These are phyloP conservation scores for Diogma glabrata DNA, from an alignment of 2,888 invertebrate genomes.

Conservation along the genomic window DNA sequence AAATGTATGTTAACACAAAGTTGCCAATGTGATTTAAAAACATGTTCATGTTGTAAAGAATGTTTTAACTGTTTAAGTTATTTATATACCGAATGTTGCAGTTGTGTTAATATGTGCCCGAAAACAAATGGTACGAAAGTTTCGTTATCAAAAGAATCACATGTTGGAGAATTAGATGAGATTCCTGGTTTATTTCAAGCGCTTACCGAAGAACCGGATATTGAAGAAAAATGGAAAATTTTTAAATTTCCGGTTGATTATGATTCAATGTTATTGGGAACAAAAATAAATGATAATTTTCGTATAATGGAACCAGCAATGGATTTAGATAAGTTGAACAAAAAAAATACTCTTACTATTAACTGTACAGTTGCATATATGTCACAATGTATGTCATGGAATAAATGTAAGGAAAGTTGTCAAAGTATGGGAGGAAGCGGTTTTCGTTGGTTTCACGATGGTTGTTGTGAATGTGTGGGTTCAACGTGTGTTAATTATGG, in stretches of 20 bases:
- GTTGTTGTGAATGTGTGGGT: conserved; percentile 89
- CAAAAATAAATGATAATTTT: conserved; percentile 54
- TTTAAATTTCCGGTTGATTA: conserved; percentile 69
- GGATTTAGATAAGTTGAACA: conserved; percentile 41
- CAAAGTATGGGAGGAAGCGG: conserved; percentile 35
- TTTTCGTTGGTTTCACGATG: conserved; percentile 82
- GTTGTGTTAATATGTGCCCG: conserved; percentile 94
- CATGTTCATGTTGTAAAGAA: conserved; percentile 87
- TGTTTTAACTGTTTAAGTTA: conserved; percentile 82
- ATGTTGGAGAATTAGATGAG: conserved; percentile 75
- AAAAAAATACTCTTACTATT: conserved; percentile 49
- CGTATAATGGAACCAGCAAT: conserved; percentile 48
- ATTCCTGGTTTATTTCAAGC: conserved; percentile 75
- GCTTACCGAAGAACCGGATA: conserved; percentile 68
- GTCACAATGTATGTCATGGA: conserved; percentile 78
- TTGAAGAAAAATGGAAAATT: conserved; percentile 65
- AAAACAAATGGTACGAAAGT: conserved; percentile 68
- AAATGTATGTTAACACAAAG: conserved; percentile 94
- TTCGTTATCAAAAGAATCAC: conserved; percentile 63
- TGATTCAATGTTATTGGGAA: conserved; percentile 50
- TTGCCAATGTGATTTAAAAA: conserved; percentile 87
- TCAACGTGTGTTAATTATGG: conserved; percentile 82
- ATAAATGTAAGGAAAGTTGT: conserved; percentile 76
- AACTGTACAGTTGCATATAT: conserved; percentile 90
- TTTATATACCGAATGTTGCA: conserved; percentile 88